phyloP scores from a whole-genome alignment of 2,888 invertebrate species.

The Cremastinae sp. region DNA sequence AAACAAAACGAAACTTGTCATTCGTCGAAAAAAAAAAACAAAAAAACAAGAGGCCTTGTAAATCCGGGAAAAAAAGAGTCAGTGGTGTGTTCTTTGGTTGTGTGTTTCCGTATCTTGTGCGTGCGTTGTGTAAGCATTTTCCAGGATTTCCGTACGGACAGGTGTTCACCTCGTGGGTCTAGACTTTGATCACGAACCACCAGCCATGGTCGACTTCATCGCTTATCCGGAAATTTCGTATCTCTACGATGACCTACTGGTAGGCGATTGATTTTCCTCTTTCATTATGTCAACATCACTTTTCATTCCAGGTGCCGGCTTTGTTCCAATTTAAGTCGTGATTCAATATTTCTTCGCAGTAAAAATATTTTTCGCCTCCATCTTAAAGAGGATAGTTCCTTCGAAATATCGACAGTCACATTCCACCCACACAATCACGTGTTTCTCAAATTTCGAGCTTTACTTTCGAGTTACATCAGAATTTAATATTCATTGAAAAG shows the following conservation, averaged over 20 bases:
- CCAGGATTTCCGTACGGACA: slow-evolving; percentile 41
- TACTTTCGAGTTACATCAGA: no score
- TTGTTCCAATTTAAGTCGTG: neutral
- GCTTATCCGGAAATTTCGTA: slow-evolving; percentile 75
- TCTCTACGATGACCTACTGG: slow-evolving; percentile 76
- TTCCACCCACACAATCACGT: no score
- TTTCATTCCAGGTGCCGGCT: neutral
- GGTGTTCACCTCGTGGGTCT: slow-evolving; percentile 34
- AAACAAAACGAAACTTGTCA: neutral
- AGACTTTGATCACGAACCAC: slow-evolving; percentile 47
- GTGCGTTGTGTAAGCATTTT: slow-evolving; percentile 39
- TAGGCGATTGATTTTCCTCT: slow-evolving; percentile 57
- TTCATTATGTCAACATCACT: neutral
- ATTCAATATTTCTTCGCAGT: no score
- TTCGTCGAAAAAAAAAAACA: neutral
- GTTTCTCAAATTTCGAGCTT: no score
- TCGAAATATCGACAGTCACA: no score
- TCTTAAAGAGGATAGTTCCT: no score
- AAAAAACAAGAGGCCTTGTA: neutral
- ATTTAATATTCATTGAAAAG: no score
- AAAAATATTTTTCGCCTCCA: no score
- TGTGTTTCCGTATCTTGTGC: slow-evolving; percentile 38
- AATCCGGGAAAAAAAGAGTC: neutral
- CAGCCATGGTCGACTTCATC: slow-evolving; percentile 77
- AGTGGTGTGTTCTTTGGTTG: slow-evolving; percentile 36